Percentiles rank a stretch among this genome's conserved stretches.
Conservation (phyloP, 2,797 vertebrate species). For the Muscicapa striata region DNA sequence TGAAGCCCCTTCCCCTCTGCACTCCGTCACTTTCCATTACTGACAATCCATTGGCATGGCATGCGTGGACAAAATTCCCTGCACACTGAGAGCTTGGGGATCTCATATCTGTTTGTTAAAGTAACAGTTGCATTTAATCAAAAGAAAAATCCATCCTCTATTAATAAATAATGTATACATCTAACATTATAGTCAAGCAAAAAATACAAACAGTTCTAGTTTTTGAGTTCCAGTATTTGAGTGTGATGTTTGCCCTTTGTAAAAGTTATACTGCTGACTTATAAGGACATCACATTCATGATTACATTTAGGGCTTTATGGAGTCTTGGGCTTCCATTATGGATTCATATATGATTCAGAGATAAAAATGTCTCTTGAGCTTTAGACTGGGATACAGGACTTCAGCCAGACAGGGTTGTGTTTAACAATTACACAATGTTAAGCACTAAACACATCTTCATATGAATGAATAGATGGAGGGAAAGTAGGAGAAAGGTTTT, state of each 20-base stretch:
- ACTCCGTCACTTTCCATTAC: constrained; percentile 66
- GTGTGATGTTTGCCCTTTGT: constrained; percentile 36
- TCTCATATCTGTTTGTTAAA: constrained; percentile 72
- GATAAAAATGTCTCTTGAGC: not conserved
- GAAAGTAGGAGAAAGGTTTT: not conserved
- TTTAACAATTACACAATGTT: not conserved
- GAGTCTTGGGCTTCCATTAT: constrained; percentile 2
- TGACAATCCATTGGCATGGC: constrained; percentile 59
- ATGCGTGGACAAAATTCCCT: constrained; percentile 54
- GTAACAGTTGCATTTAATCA: constrained; percentile 75
- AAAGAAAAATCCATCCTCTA: constrained; percentile 65
- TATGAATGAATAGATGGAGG: not conserved
- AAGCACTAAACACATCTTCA: not conserved
- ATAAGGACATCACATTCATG: not conserved
- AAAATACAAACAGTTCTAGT: constrained; percentile 56
- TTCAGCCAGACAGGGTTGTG: not conserved
- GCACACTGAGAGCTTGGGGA: constrained; percentile 61
- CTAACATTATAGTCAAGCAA: constrained; percentile 63
- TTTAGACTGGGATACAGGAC: not conserved
- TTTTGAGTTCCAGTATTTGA: constrained; percentile 30
- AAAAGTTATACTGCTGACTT: constrained; percentile 44
- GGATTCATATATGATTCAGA: not conserved
- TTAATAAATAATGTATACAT: constrained; percentile 74
- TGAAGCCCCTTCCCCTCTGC: constrained; percentile 16
- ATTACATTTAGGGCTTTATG: constrained; percentile 11